These are phyloP conservation scores for Ectropis crepuscularia DNA, from an alignment of 2,888 invertebrate genomes.

Conservation along the genomic window DNA sequence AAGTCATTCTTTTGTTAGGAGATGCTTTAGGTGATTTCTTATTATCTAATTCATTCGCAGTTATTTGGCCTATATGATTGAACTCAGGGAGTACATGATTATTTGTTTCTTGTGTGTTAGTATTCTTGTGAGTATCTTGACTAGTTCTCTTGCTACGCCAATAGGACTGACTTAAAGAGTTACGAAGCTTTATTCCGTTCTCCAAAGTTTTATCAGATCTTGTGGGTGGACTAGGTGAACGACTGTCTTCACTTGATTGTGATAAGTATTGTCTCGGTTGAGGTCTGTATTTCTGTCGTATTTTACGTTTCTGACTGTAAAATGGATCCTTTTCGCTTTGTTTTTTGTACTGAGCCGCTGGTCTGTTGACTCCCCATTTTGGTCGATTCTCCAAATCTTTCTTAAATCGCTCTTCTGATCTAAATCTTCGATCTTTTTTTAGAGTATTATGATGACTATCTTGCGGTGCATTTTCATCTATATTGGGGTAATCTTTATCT, in stretches of 20 bases:
- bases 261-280: constrained; percentile 82
- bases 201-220: constrained; percentile 70
- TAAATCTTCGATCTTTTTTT: constrained; percentile 82
- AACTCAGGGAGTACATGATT: constrained; percentile 80
- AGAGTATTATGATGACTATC: constrained; percentile 75
- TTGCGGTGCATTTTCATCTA: constrained; percentile 80
- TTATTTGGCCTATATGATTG: constrained; percentile 79
- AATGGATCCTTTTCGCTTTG: constrained; percentile 96
- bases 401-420: constrained; percentile 82
- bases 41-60: constrained; percentile 63
- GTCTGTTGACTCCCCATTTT: constrained; percentile 91
- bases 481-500: constrained; percentile 82
- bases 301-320: constrained; percentile 89
- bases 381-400: constrained; percentile 87
- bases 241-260: constrained; percentile 87
- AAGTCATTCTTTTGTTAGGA: constrained; percentile 70
- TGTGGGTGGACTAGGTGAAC: constrained; percentile 82
- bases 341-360: constrained; percentile 92
- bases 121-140: constrained; percentile 74
- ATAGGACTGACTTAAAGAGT: constrained; percentile 79
- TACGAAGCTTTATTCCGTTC: constrained; percentile 70
- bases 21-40: constrained; percentile 73
- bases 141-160: constrained; percentile 78
- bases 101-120: constrained; percentile 51
- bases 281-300: constrained; percentile 87